A percentile compares a stretch with the other conserved stretches of the same genome.
Evolutionary conservation across 2,113 vertebrate species (phyloP).

Genomic region (Vulpes ferrilata): DNA sequence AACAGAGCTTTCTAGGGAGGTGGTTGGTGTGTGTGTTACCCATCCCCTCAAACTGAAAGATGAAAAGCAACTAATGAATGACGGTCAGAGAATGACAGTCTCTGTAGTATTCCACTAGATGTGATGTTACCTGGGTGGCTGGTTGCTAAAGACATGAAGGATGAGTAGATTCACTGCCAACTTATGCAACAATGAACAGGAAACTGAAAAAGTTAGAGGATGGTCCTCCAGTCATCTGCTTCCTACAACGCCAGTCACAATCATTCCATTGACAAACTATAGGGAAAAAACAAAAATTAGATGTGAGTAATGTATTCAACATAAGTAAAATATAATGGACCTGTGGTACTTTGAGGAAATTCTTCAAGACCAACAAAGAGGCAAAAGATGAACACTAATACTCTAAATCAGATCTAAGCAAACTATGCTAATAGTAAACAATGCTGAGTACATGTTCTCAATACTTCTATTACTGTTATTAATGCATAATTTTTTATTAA

Average conservation of each 20-base stretch:
- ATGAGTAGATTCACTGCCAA: slow-evolving; percentile 48
- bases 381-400: background rate
- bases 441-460: background rate
- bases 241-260: slow-evolving; percentile 35
- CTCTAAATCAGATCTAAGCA: background rate
- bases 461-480: background rate
- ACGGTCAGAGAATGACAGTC: background rate
- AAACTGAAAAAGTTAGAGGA: background rate
- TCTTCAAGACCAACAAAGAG: background rate
- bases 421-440: background rate
- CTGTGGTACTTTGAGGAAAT: slow-evolving; percentile 5
- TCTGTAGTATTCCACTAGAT: background rate
- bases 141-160: slow-evolving; percentile 20
- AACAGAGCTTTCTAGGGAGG: background rate
- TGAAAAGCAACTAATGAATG: background rate
- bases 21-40: background rate
- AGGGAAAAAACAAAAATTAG: background rate
- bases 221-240: background rate
- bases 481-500: background rate
- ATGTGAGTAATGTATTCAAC: background rate
- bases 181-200: slow-evolving; percentile 29
- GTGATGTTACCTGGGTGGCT: background rate
- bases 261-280: slow-evolving; percentile 51
- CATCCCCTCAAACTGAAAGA: background rate
- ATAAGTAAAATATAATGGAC: background rate